Evolutionary conservation across 2,113 vertebrate species (phyloP), one percentile per base, ranked within the genome.

Genomic region (Herpetotheres cachinnans): DNA sequence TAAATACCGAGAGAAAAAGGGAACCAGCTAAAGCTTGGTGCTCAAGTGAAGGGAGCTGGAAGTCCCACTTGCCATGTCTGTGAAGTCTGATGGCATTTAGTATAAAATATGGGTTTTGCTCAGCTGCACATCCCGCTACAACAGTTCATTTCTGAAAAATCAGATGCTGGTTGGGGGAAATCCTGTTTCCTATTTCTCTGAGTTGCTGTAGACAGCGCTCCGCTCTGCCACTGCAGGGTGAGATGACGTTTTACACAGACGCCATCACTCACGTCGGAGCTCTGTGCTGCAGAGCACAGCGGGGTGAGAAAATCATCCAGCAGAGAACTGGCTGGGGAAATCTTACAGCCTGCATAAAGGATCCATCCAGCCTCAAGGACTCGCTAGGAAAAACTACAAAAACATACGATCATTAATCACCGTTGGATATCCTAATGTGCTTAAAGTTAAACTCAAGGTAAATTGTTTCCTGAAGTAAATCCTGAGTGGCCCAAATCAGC

Each of bases 121-220:
- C 25, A 16, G 91, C 83, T 91, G 89, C 38, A 66, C 7, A 69
- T 91, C 78, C 59, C 34, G 0, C 86, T 73, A 86, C 49, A 90
- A 65, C 0, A 0, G 26, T 8, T 85, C 42, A 20, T 50, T 71
- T 92, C 80, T 89, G 77, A 87, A 96, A 92, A 95, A 71, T 72
- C 81, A 69, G 34, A 54, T 0, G 36, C 52, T 44, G 91, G 20
- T 40, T 58, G 80, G 52, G 74, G 92, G 82, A 96, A 97, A 92
- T 96, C 80, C 93, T 87, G 86, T 87, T 97, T 95, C 77, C 92
- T 87, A 56, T 63, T 95, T 58, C 58, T 87, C 56, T 15, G 26
- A 82, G 73, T 3, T 58, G 72, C 59, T 66, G 65, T 12, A 59
- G 52, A 55, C 47, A 56, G 82, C 73, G 56, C 24, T 77, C 17